Conservation (phyloP, 2,797 vertebrate genomes). For the Aselliscus stoliczkanus region DNA sequence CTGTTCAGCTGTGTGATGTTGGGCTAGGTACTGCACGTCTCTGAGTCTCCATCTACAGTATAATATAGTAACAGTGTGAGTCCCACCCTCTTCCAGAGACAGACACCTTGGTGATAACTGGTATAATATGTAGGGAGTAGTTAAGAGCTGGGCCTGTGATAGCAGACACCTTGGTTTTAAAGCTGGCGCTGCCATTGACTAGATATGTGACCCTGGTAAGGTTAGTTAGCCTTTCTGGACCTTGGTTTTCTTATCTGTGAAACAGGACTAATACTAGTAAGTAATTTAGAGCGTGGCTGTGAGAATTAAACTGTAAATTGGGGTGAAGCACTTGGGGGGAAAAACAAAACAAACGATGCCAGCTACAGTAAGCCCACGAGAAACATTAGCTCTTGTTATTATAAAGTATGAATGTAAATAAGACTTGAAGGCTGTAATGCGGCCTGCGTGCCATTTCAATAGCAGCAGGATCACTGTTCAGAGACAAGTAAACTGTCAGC, state of each 20-base stretch:
- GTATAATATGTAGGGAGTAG: background rate
- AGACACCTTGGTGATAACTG: background rate
- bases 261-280: background rate
- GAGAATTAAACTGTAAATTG: background rate
- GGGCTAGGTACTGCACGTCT: background rate
- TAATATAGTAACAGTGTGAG: background rate
- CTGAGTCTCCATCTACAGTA: background rate
- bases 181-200: background rate
- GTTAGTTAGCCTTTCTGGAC: background rate
- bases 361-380: background rate
- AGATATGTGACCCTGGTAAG: background rate
- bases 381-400: background rate
- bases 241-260: background rate
- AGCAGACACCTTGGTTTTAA: background rate
- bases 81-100: background rate
- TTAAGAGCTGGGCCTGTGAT: background rate
- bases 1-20: background rate
- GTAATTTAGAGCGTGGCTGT: background rate
- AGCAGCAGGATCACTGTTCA: background rate
- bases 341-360: background rate
- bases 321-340: background rate
- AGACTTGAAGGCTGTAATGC: accelerated
- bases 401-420: background rate
- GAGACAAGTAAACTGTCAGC: background rate
- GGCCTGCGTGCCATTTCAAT: background rate